Conservation (phyloP, 2,888 invertebrate species). For the Sthenelais limicola region DNA sequence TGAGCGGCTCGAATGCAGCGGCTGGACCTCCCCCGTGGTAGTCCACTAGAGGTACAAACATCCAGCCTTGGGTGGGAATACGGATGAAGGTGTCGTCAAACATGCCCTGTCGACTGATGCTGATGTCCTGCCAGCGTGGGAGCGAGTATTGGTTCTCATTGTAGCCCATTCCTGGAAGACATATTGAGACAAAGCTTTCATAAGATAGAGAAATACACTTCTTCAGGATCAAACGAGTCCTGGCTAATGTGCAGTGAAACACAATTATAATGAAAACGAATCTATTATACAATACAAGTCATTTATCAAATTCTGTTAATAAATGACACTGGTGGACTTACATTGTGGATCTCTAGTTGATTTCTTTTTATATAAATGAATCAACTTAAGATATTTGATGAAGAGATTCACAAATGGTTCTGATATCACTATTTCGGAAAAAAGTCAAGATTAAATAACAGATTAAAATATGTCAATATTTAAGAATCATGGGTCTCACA, state of each 20-base stretch:
- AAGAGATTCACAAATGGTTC: no score
- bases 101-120: conserved; percentile 52
- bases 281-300: no score
- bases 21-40: conserved; percentile 52
- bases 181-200: neutral
- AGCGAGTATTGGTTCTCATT: conserved; percentile 54
- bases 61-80: conserved; percentile 52
- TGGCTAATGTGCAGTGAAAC: neutral
- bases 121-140: conserved; percentile 54
- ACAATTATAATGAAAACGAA: neutral
- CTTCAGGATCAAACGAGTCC: neutral
- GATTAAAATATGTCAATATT: no score
- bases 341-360: no score
- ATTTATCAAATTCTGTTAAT: no score
- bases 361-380: no score
- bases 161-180: conserved; percentile 51
- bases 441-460: no score
- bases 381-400: no score
- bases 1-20: conserved; percentile 52
- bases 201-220: neutral
- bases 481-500: no score
- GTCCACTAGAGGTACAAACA: conserved; percentile 51
- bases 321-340: no score
- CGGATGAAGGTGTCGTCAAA: conserved; percentile 49
- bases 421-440: no score